These are phyloP conservation scores for Episyrphus balteatus DNA, from an alignment of 1,140 invertebrate species.

Conservation along the genomic window DNA sequence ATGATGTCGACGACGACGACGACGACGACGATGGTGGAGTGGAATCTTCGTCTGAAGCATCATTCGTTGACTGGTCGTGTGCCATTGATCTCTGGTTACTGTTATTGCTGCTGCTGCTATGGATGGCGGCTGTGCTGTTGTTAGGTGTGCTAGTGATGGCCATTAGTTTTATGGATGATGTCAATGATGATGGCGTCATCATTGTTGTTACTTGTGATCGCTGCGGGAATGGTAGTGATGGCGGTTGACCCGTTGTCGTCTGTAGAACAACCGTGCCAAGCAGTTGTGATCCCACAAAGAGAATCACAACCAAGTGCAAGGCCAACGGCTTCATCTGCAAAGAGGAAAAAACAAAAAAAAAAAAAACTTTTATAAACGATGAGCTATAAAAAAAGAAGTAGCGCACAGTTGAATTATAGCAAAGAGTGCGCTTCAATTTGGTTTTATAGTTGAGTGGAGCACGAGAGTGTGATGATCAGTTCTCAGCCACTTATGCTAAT, in stretches of 20 bases:
- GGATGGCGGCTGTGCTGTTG: not conserved
- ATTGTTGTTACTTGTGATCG: constrained; percentile 2
- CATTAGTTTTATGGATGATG: not conserved
- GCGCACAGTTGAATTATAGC: too few species aligned
- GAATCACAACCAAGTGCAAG: constrained; percentile 32
- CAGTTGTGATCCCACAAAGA: constrained; percentile 13
- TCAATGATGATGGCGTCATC: not conserved
- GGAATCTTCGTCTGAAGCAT: too few species aligned
- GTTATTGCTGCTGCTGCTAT: constrained; percentile 5
- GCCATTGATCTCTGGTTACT: constrained; percentile 1
- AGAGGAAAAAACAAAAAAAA: not conserved
- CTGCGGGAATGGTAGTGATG: constrained; percentile 1
- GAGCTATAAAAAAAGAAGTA: not conserved
- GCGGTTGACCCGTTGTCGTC: constrained; percentile 5
- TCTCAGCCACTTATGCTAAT: too few species aligned
- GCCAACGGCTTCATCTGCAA: constrained; percentile 33
- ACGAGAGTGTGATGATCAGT: too few species aligned
- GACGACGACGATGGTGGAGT: too few species aligned
- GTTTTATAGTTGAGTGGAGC: too few species aligned
- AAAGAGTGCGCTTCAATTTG: too few species aligned
- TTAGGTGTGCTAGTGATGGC: not conserved
- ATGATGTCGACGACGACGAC: too few species aligned
- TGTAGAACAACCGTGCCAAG: not conserved
- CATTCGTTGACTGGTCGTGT: not conserved
- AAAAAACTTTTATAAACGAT: constrained; percentile 3